phyloP scores from a whole-genome alignment of 2,888 invertebrate genomes.

The Volucella zonaria region DNA sequence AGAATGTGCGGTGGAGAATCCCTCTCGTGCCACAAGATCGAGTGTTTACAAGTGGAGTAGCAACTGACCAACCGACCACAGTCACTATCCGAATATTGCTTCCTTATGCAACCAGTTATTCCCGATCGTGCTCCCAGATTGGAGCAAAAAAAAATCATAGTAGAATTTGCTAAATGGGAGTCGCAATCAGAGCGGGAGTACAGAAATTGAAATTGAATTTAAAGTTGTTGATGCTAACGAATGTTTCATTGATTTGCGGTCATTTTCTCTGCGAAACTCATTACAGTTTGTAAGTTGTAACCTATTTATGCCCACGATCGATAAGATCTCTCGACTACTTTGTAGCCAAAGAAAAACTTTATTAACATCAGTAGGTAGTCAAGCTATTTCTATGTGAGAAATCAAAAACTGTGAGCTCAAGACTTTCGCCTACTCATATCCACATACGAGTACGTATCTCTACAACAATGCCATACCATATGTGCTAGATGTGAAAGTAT shows the following conservation, averaged over 20 bases:
- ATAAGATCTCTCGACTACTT: slow-evolving; percentile 41
- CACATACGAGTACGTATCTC: slow-evolving; percentile 14
- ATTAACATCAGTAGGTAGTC: slow-evolving; percentile 16
- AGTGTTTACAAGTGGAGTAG: slow-evolving; percentile 52
- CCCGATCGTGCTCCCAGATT: slow-evolving; percentile 36
- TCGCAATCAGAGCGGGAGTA: background rate
- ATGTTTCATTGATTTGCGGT: slow-evolving; percentile 56
- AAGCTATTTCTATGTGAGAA: slow-evolving; percentile 14
- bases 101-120: slow-evolving; percentile 71
- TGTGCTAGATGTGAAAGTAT: slow-evolving; percentile 52
- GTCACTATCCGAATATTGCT: slow-evolving; percentile 43
- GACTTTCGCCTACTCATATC: slow-evolving; percentile 5
- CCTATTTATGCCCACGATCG: slow-evolving; percentile 32
- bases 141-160: background rate
- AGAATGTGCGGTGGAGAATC: slow-evolving; percentile 13
- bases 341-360: slow-evolving; percentile 29
- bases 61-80: slow-evolving; percentile 3
- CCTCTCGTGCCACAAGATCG: slow-evolving; percentile 43
- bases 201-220: slow-evolving; percentile 8
- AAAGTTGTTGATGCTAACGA: slow-evolving; percentile 15
- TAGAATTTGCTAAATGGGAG: slow-evolving; percentile 27
- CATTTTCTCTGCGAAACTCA: slow-evolving; percentile 41
- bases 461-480: background rate
- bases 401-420: background rate
- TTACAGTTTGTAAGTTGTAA: slow-evolving; percentile 11